phyloP scores from a whole-genome alignment of 2,888 invertebrate genomes.

The Philonicus albiceps region DNA sequence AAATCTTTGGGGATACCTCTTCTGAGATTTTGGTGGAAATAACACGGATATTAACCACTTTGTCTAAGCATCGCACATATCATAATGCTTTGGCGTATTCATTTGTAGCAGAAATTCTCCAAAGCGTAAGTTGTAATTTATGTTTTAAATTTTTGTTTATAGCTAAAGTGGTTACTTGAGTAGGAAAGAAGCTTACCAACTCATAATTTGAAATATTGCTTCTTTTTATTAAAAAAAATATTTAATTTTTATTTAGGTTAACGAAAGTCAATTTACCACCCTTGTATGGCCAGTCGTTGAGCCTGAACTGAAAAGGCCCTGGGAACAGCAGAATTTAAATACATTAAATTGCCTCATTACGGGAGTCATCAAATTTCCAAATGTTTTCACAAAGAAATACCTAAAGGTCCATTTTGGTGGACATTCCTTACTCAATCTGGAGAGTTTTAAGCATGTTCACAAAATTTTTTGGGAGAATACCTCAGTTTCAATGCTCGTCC shows the following conservation, averaged over 20 bases:
- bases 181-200: too few relatives aligned
- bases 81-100: constrained; percentile 65
- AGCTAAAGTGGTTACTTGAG: background rate
- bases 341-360: constrained; percentile 70
- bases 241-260: constrained; percentile 61
- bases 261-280: constrained; percentile 66
- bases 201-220: too few relatives aligned
- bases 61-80: constrained; percentile 54
- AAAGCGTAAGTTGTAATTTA: constrained; percentile 61
- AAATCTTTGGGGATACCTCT: constrained; percentile 64
- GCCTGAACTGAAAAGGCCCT: constrained; percentile 69
- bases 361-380: constrained; percentile 63
- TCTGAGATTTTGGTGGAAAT: constrained; percentile 65
- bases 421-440: constrained; percentile 67
- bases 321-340: constrained; percentile 72
- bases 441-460: constrained; percentile 67
- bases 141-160: background rate
- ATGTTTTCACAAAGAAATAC: constrained; percentile 65
- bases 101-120: constrained; percentile 70
- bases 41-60: constrained; percentile 59
- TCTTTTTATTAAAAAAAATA: background rate
- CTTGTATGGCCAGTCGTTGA: constrained; percentile 70
- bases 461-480: constrained; percentile 70
- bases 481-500: constrained; percentile 63
- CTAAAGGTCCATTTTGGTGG: constrained; percentile 68